Evolutionary conservation across 2,888 invertebrate genomes (phyloP), one percentile per base, ranked within the genome.

Genomic region (Clusia tigrina): DNA sequence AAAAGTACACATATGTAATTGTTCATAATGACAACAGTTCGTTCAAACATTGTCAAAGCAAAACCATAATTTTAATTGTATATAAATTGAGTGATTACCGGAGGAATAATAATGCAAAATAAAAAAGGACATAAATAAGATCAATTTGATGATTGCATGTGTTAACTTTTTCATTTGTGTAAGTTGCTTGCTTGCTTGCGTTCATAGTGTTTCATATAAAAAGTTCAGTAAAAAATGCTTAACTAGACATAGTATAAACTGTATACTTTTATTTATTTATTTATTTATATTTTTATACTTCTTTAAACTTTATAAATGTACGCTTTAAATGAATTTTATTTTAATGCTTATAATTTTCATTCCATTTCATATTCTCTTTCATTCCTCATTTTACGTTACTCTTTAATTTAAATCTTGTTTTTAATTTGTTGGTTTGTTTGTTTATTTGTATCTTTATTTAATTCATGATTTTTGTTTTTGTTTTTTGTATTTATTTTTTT

Each of bases 211-310:
- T 58, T 66, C 63, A 60, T 74, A 78, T 60, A 70, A 77, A 77
- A 78, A 77, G 74, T 78, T 78, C 76, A 78, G 78, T 78, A 78
- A 78, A 78, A 78, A 78, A 78, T 78, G 78, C 79, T 78, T 78
- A 78, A 76, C 78, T 78, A 78, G 73, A 23, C 51, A 6, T 24
- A 55, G 58, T 66, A 58, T 61, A 60, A 63, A 63, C 58, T 60
- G 63, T 51, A 55, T 61, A 46, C 42, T 60, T 46, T 42, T 53
- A 56, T 23, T 22, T 52, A 54, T 54, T 53, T 24, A 25, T 24
- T 54, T 54, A 54, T 25, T 55, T 52, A n/a, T 9, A 2, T 32
- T 23, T 53, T 53, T 53, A n/a, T 53, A 2, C 25, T 24, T 25
- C 26, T 55, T 56, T 56, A 23, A 42, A 56, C 22, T 20, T 48